Evolutionary conservation across 1,140 invertebrate species (phyloP).

Genomic region (Thrips palmi): DNA sequence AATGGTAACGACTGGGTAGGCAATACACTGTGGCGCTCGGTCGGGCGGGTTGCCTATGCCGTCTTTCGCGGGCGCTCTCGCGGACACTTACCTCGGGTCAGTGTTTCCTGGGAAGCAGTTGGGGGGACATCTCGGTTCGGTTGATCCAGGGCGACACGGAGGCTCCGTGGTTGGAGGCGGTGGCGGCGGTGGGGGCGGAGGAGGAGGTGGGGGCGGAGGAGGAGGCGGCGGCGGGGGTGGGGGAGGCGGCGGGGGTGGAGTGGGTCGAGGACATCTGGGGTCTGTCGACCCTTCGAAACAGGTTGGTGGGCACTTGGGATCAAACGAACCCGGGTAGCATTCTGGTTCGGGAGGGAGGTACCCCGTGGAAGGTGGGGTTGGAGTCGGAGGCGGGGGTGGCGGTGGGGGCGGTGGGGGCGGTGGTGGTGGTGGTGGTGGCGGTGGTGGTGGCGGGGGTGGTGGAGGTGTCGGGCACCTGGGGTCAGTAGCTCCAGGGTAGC

Average conservation of each 20-base stretch:
- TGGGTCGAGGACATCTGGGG: conserved; percentile 17
- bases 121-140: conserved; percentile 22
- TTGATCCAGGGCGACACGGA: conserved; percentile 24
- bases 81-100: conserved; percentile 16
- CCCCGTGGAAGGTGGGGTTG: too few species aligned
- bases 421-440: conserved; percentile 10
- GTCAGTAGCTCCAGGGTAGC: conserved; percentile 21
- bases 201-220: conserved; percentile 13
- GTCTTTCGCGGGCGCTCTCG: too few species aligned
- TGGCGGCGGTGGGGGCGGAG: conserved; percentile 4
- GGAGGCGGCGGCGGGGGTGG: conserved; percentile 15
- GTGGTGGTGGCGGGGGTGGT: conserved; percentile 12
- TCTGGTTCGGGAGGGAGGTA: conserved; percentile 16
- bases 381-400: too few species aligned
- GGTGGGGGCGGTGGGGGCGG: too few species aligned
- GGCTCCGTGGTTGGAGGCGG: conserved; percentile 16
- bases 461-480: conserved; percentile 19
- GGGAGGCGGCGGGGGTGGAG: conserved; percentile 8
- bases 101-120: conserved; percentile 18
- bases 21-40: too few species aligned
- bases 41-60: too few species aligned
- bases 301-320: conserved; percentile 18
- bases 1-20: too few species aligned
- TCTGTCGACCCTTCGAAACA: conserved; percentile 17
- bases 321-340: conserved; percentile 22